phyloP scores from a whole-genome alignment of 2,113 vertebrate species.

The Chunga burmeisteri region DNA sequence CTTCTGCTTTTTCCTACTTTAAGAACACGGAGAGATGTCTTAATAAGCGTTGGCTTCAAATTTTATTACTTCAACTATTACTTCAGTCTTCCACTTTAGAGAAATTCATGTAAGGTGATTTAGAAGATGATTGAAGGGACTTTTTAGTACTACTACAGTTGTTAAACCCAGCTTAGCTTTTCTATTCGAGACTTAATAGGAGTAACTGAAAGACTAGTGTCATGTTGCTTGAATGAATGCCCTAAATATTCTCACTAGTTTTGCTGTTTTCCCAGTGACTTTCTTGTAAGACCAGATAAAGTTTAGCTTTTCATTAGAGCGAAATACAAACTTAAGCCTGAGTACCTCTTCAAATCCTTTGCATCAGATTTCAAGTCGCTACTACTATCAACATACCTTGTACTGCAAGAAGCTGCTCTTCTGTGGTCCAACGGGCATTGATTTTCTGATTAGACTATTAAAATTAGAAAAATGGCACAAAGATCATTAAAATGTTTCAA shows the following conservation, averaged over 20 bases:
- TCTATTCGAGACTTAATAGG: background rate
- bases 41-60: background rate
- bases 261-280: background rate
- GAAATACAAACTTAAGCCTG: background rate
- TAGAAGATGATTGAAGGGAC: background rate
- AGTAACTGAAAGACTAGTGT: background rate
- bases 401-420: constrained; percentile 98
- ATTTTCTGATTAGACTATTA: constrained; percentile 95
- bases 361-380: constrained; percentile 18
- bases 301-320: background rate
- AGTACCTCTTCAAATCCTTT: background rate
- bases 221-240: background rate
- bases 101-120: background rate
- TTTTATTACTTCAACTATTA: background rate
- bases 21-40: background rate
- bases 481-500: constrained; percentile 58
- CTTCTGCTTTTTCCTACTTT: background rate
- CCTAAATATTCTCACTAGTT: background rate
- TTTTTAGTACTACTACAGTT: background rate
- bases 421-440: constrained; percentile 98
- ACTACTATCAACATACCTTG: constrained; percentile 86
- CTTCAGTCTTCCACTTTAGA: background rate
- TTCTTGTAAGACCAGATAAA: background rate
- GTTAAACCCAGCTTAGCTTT: background rate
- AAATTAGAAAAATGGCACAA: constrained; percentile 77